Percentiles rank a stretch among this genome's conserved stretches.
Evolutionary conservation across 1,140 invertebrate species (phyloP).

Genomic region (Philotrypesis tridentata): DNA sequence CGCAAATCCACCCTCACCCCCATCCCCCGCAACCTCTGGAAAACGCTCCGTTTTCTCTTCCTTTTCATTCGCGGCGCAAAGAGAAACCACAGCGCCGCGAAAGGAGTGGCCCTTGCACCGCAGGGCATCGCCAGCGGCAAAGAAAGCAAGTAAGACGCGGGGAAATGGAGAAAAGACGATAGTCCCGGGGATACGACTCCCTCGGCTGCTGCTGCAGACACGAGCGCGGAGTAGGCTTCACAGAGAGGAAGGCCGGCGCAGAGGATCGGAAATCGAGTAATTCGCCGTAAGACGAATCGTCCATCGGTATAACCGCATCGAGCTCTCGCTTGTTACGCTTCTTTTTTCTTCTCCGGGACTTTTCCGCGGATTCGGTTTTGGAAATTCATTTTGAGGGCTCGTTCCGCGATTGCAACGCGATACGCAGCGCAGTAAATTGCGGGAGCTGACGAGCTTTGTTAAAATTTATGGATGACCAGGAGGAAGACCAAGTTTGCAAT

Average conservation of each 20-base stretch:
- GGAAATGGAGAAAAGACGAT: neutral
- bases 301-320: neutral
- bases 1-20: too few relatives aligned
- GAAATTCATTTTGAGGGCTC: neutral
- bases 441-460: too few relatives aligned
- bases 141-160: neutral
- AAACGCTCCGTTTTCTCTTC: neutral
- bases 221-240: neutral
- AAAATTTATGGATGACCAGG: too few relatives aligned
- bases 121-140: neutral
- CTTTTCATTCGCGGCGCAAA: neutral
- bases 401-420: too few relatives aligned
- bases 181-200: neutral
- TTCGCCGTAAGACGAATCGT: neutral
- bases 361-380: too few relatives aligned
- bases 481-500: too few relatives aligned
- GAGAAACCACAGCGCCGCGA: too few relatives aligned
- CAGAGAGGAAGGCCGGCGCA: neutral
- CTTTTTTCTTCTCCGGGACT: neutral
- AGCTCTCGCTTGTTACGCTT: neutral
- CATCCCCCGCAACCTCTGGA: too few relatives aligned
- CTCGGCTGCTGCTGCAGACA: neutral
- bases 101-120: neutral
- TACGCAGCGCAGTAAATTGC: too few relatives aligned
- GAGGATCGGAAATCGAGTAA: neutral